Evolutionary conservation across 2,888 invertebrate genomes (phyloP), one percentile per base, ranked within the genome.

Genomic region (Biston stratarius): DNA sequence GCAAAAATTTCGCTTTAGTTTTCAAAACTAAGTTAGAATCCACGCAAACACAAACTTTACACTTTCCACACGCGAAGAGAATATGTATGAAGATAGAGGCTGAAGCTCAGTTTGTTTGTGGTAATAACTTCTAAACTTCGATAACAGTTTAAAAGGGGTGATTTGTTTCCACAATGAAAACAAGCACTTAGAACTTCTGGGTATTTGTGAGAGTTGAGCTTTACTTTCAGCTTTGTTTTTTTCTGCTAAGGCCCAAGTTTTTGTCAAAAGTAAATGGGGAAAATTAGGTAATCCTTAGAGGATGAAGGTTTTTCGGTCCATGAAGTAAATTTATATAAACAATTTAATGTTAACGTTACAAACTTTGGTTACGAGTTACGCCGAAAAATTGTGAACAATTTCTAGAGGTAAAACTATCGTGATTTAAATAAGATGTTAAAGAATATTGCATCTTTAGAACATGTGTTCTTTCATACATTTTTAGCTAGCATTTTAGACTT

Each of bases 61-160:
- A 49, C 48, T 56, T 34, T 44, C 59, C 33, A n/a, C 38, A 51
- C 57, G 57, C 52, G 34, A 10, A 34, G 58, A 11, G 59, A 60
- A 65, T 65, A 61, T 44, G 42, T 44, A 55, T 42, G 55, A 42
- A 45, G 55, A 36, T 45, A 49, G 15, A 61, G 55, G 55, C 55
- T 48, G 58, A 36, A 58, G 56, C 42, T 64, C 66, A 61, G 62
- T 64, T 64, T 71, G 68, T 68, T 64, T 61, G 67, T 33, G 64
- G 61, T 53, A 62, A 60, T 66, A 69, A 65, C 68, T 70, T 66
- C 62, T 61, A 61, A 68, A 68, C 67, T 70, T 68, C 65, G 68
- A 64, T 66, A 72, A 72, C 72, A 67, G 64, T 65, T 72, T 64
- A 67, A 59, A 65, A 63, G 51, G 66, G 66, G 70, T 66, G 70